These are phyloP conservation scores for Perca flavescens DNA, from an alignment of 2,113 vertebrate genomes.

Conservation along the genomic window DNA sequence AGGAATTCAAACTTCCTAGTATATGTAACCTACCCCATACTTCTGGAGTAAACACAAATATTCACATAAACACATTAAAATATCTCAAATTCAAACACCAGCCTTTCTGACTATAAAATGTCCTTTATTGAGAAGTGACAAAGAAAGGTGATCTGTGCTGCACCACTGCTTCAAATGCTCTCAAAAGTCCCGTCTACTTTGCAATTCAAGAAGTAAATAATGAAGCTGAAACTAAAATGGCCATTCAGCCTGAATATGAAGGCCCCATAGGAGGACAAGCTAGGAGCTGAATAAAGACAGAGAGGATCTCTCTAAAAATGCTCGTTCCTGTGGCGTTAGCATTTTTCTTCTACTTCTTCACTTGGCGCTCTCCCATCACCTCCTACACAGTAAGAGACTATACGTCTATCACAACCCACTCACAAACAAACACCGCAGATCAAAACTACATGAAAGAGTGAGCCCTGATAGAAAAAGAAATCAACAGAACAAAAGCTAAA, in stretches of 20 bases:
- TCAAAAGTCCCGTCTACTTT: constrained; percentile 32
- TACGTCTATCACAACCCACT: constrained; percentile 51
- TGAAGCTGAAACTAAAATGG: constrained; percentile 46
- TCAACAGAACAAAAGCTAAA: constrained; percentile 43
- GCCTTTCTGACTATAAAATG: neutral
- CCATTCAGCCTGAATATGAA: constrained; percentile 29
- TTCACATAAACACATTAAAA: constrained; percentile 30
- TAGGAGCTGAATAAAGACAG: constrained; percentile 15
- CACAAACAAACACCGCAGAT: constrained; percentile 44
- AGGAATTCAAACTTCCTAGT: constrained; percentile 58
- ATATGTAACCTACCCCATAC: constrained; percentile 16
- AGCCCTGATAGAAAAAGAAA: constrained; percentile 33
- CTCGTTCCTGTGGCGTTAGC: neutral
- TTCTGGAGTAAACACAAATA: constrained; percentile 43
- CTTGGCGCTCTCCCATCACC: constrained; percentile 1
- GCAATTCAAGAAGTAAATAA: constrained; percentile 38
- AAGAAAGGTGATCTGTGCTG: constrained; percentile 3
- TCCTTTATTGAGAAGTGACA: constrained; percentile 16
- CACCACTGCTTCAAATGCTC: constrained; percentile 1
- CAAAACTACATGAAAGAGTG: constrained; percentile 46
- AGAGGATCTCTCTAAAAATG: constrained; percentile 27
- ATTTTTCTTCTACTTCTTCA: constrained; percentile 10
- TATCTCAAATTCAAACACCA: constrained; percentile 17
- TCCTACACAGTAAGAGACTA: constrained; percentile 28
- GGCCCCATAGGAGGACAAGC: too few species aligned